Evolutionary conservation across 2,888 invertebrate genomes (phyloP), one percentile per base, ranked within the genome.

Genomic region (Callyntrura guangdongensis): DNA sequence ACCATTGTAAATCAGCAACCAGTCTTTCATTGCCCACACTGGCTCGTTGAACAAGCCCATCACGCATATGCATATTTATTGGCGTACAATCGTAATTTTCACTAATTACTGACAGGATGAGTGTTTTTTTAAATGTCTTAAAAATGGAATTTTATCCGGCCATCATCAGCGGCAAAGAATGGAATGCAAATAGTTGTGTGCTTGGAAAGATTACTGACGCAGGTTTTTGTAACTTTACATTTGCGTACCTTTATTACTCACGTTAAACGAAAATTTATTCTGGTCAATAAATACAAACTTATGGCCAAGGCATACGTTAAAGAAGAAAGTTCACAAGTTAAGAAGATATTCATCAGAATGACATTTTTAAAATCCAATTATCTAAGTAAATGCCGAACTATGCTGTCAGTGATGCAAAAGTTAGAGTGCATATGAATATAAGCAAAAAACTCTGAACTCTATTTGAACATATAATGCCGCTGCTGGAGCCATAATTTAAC

Each of bases 91-190:
- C 36, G 36, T 36, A 36, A 36, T 36, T 36, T 6, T 6, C 36
- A 36, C n/a, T 53, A 53, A 53, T 53, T 53, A 53, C 53, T 53
- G 53, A n/a, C 53, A 53, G 53, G 53, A 53, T 53, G 53, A 53
- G 53, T 53, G 53, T n/a, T 53, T n/a, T 53, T n/a, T 36, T 36
- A 36, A 36, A 36, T 6, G 36, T 36, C 36, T 36, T 36, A 36
- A 36, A 36, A 36, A 36, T 36, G 36, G 36, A 36, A 36, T 14
- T 53, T n/a, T 53, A 53, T 53, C 53, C 53, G 53, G 8, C 1
- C 8, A 5, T n/a, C 53, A 14, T 36, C 36, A 36, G 36, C 36
- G 6, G 53, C 12, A 53, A 9, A 53, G n/a, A 53, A n/a, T n/a
- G 53, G 53, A 53, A 53, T 53, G 53, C n/a, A 53, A 53, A n/a